A percentile compares a stretch with the other conserved stretches of the same genome.
phyloP scores from a whole-genome alignment of 2,888 invertebrate species.

The Microplitis deprimator region DNA sequence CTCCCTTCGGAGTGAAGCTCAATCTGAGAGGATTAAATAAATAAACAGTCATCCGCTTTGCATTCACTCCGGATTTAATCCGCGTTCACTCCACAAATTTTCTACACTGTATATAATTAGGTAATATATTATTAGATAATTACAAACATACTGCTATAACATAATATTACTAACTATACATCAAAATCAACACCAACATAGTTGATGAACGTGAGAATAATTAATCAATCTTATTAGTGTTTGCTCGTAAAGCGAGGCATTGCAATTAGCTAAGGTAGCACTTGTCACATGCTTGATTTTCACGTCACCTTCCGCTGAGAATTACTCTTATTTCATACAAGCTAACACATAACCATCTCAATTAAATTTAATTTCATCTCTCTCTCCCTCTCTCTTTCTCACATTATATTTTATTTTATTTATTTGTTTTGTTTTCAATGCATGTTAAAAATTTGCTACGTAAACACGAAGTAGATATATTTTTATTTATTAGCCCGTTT shows the following conservation, averaged over 20 bases:
- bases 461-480: too few relatives aligned
- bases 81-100: too few relatives aligned
- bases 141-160: not conserved
- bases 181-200: constrained; percentile 7
- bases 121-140: not conserved
- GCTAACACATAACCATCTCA: not conserved
- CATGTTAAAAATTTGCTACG: not conserved
- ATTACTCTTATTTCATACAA: constrained; percentile 25
- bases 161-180: not conserved
- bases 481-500: too few relatives aligned
- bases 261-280: constrained; percentile 25
- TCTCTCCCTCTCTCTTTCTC: not conserved
- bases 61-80: too few relatives aligned
- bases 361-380: not conserved
- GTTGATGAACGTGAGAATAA: constrained; percentile 25
- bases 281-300: constrained; percentile 35
- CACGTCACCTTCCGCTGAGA: constrained; percentile 40
- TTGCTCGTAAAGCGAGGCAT: constrained; percentile 28
- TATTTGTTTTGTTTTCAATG: not conserved
- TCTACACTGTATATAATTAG: too few relatives aligned
- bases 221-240: constrained; percentile 21
- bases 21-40: too few relatives aligned
- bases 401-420: not conserved
- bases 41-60: too few relatives aligned
- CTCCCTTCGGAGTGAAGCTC: too few relatives aligned